Conservation (phyloP, 2,888 invertebrate species). For the Drosophila colorata region DNA sequence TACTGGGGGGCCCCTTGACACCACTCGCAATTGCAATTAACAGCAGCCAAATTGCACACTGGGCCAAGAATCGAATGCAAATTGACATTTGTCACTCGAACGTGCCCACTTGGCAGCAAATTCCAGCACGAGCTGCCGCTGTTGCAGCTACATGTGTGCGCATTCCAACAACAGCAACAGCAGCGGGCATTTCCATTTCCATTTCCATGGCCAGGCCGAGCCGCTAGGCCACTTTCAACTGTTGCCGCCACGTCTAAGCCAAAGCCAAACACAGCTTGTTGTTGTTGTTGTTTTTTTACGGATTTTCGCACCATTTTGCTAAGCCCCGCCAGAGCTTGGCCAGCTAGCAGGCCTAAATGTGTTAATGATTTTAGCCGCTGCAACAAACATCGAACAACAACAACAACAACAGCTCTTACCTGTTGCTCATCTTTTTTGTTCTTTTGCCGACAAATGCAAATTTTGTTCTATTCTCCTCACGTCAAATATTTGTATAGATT, state of each 20-base stretch:
- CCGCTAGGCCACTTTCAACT: slow-evolving; percentile 50
- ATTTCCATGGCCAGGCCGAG: slow-evolving; percentile 50
- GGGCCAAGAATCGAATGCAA: slow-evolving; percentile 69
- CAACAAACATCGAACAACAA: slow-evolving; percentile 22
- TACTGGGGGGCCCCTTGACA: slow-evolving; percentile 7
- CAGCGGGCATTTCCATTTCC: slow-evolving; percentile 53
- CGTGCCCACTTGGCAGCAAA: slow-evolving; percentile 54
- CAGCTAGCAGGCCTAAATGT: slow-evolving; percentile 56
- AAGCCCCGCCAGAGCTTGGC: slow-evolving; percentile 36
- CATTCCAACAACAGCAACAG: slow-evolving; percentile 26
- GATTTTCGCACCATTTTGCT: slow-evolving; percentile 74
- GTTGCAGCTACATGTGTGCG: slow-evolving; percentile 36
- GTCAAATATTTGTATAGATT: slow-evolving; percentile 79
- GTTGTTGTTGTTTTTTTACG: slow-evolving; percentile 46
- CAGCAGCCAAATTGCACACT: slow-evolving; percentile 57
- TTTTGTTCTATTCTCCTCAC: slow-evolving; percentile 67
- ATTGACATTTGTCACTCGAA: slow-evolving; percentile 77
- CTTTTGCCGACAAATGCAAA: slow-evolving; percentile 78
- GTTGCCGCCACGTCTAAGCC: slow-evolving; percentile 40
- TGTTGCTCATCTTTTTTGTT: slow-evolving; percentile 65
- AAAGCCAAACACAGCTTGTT: slow-evolving; percentile 10
- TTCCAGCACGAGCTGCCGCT: slow-evolving; percentile 50
- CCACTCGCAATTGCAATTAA: slow-evolving; percentile 50
- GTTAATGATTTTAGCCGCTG: slow-evolving; percentile 61
- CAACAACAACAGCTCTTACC: slow-evolving; percentile 49